A percentile compares a stretch with the other conserved stretches of the same genome.
Evolutionary conservation across 2,888 invertebrate genomes (phyloP).

Genomic region (Mythimna vitellina): DNA sequence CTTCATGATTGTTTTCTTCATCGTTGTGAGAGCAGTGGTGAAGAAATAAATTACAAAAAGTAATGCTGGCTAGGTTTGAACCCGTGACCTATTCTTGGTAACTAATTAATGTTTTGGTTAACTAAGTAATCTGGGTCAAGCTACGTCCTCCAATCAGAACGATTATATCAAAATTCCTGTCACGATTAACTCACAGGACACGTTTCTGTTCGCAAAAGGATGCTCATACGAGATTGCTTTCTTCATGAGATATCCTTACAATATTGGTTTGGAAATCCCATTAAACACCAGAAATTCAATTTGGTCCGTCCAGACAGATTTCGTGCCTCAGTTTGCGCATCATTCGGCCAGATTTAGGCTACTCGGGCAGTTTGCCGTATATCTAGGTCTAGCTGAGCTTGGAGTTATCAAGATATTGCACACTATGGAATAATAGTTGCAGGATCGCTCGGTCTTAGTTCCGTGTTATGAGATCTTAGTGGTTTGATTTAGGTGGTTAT

Average conservation of each 20-base stretch:
- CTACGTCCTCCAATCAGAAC: background rate
- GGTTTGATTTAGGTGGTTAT: conserved; percentile 14
- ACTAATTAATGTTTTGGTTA: background rate
- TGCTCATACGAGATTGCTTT: background rate
- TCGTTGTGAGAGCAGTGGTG: too few relatives aligned
- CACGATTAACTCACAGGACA: background rate
- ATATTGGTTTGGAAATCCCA: conserved; percentile 46
- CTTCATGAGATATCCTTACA: conserved; percentile 12
- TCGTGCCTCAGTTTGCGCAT: conserved; percentile 50
- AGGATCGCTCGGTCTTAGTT: conserved; percentile 31
- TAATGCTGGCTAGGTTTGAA: too few relatives aligned
- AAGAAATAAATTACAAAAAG: too few relatives aligned
- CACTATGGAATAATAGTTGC: conserved; percentile 50
- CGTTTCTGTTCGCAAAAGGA: background rate
- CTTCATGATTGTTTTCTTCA: too few relatives aligned
- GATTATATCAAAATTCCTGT: background rate
- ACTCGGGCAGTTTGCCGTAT: conserved; percentile 28
- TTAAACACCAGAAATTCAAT: conserved; percentile 51
- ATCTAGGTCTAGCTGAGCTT: conserved; percentile 25
- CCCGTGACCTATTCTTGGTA: too few relatives aligned
- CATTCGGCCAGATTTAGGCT: conserved; percentile 11
- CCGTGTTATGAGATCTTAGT: conserved; percentile 28
- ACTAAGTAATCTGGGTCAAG: background rate
- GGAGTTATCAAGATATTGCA: conserved; percentile 59
- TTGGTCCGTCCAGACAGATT: conserved; percentile 49